These are phyloP conservation scores for Chionoecetes opilio DNA, from an alignment of 1,140 invertebrate species.

Conservation along the genomic window DNA sequence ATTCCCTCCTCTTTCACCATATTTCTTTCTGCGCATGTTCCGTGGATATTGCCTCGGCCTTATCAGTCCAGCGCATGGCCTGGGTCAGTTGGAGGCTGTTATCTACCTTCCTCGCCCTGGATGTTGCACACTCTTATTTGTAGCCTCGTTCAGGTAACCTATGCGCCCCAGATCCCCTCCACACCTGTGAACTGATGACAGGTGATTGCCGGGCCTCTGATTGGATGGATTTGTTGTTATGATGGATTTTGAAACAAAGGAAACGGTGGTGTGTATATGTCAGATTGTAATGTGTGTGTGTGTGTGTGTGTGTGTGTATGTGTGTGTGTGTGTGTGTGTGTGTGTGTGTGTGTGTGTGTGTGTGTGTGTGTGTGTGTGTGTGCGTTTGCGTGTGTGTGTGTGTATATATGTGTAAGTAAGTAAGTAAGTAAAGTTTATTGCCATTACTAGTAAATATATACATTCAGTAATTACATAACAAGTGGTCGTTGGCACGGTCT, in stretches of 20 bases:
- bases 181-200: background rate
- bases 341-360: background rate
- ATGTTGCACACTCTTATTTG: background rate
- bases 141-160: background rate
- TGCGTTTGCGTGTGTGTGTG: too few species aligned
- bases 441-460: too few species aligned
- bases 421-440: too few species aligned
- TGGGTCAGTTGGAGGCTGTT: background rate
- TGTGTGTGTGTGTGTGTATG: background rate
- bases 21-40: conserved; percentile 20
- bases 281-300: background rate
- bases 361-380: too few species aligned
- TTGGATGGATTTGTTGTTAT: background rate
- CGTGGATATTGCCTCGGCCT: background rate
- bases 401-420: too few species aligned
- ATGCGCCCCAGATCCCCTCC: background rate
- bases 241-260: background rate
- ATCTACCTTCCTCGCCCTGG: conserved; percentile 4
- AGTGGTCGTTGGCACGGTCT: too few species aligned
- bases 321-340: conserved; percentile 24
- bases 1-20: background rate
- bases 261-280: background rate
- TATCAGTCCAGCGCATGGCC: background rate
- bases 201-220: background rate
- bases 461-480: too few species aligned